Conservation (phyloP, 64 coral and sea anemone genomes). For the Exaiptasia diaphana region DNA sequence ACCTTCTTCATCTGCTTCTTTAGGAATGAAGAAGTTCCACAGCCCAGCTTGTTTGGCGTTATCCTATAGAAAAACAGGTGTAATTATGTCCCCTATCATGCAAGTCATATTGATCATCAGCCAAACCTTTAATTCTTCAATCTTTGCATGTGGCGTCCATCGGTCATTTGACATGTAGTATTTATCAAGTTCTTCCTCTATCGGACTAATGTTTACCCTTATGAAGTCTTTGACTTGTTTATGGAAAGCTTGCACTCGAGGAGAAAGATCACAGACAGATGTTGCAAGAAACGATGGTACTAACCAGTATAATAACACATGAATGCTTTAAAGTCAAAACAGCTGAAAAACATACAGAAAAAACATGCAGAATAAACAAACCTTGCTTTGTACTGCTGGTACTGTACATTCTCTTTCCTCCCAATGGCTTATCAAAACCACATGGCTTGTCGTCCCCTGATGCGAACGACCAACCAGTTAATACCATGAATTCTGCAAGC, state of each 20-base stretch:
- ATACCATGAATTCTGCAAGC: constrained; percentile 56
- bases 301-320: too few species aligned
- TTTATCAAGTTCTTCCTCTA: constrained; percentile 52
- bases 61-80: constrained; percentile 46
- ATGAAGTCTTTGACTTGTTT: constrained; percentile 67
- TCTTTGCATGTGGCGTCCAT: constrained; percentile 68
- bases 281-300: too few species aligned
- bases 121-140: constrained; percentile 93
- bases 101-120: too few species aligned
- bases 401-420: constrained; percentile 55
- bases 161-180: constrained; percentile 34
- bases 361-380: too few species aligned
- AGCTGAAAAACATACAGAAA: too few species aligned
- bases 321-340: too few species aligned
- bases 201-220: constrained; percentile 49
- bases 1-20: constrained; percentile 67
- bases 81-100: too few species aligned
- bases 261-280: constrained; percentile 34
- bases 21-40: constrained; percentile 96
- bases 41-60: constrained; percentile 71
- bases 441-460: not conserved
- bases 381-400: not conserved
- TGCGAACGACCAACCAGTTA: constrained; percentile 57
- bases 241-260: constrained; percentile 54
- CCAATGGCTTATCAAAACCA: not conserved